Evolutionary conservation across 2,888 invertebrate genomes (phyloP), one percentile per base, ranked within the genome.

Genomic region (Tromatobia lineatoria): DNA sequence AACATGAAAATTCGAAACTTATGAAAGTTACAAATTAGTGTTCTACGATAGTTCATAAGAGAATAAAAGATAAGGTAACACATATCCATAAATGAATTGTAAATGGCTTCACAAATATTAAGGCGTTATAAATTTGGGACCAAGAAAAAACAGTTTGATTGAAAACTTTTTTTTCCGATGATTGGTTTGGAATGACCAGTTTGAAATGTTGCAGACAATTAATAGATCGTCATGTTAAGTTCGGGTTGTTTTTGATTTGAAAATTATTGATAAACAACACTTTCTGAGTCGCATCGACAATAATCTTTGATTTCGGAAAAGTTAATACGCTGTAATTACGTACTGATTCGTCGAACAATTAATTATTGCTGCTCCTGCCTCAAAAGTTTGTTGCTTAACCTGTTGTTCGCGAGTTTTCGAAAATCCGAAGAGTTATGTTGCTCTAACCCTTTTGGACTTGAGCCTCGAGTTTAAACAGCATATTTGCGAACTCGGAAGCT

Each of bases 1-100:
- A 15, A 45, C 45, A 15, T 15, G 15, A 4, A 11, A 2, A 91
- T 91, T 91, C 91, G 91, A 90, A 91, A 90, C 45, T 47, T 69
- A 29, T 23, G 15, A 4, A 25, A 67, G 64, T 64, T n/a, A n/a
- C 7, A 2, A 4, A 18, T 25, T 38, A 0, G n/a, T 64, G 10
- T 18, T 6, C 18, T 64, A 2, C 2, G 45, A 45, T 45, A 8
- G 13, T 42, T 42, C 3, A 42, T 45, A 45, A 3, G 2, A 13
- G 45, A 45, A 15, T 45, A 1, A 13, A 45, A 11, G 45, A 45
- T 45, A 45, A 15, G 13, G 13, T 7, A 13, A 45, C 13, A 13
- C 15, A 45, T 45, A 45, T 15, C 34, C 34, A 8, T 38, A 38
- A 29, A 29, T 3, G 6, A 29, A 3, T 29, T 6, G 29, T 29